Conservation (phyloP, 2,888 invertebrate genomes). For the Hypsopygia costalis region DNA sequence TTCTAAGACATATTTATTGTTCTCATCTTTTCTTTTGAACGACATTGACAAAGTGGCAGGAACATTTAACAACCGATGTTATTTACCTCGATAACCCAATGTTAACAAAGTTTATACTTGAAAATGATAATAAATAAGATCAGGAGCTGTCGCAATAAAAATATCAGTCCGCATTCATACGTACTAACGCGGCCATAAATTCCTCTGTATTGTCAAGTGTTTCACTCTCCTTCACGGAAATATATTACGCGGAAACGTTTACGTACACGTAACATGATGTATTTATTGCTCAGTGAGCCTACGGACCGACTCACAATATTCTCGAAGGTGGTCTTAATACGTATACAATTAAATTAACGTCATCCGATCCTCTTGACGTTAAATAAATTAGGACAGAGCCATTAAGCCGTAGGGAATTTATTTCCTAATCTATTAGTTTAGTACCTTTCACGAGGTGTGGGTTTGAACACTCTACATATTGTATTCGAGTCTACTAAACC, state of each 20-base stretch:
- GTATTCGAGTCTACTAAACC: constrained; percentile 23
- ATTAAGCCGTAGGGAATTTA: constrained; percentile 54
- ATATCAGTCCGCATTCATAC: constrained; percentile 23
- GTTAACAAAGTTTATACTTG: neutral
- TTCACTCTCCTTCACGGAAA: constrained; percentile 47
- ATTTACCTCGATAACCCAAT: constrained; percentile 5
- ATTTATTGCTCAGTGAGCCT: constrained; percentile 52
- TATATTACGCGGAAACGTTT: constrained; percentile 51
- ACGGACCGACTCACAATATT: constrained; percentile 40
- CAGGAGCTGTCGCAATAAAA: constrained; percentile 19
- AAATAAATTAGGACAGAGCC: constrained; percentile 61
- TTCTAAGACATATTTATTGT: constrained; percentile 8
- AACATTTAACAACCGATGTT: constrained; percentile 2
- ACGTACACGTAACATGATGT: constrained; percentile 46
- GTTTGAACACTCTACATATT: constrained; percentile 20
- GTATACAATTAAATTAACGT: constrained; percentile 65
- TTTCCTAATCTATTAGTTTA: constrained; percentile 52
- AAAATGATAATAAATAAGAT: constrained; percentile 14
- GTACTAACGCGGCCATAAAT: constrained; percentile 39
- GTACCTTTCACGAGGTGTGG: constrained; percentile 29
- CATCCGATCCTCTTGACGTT: constrained; percentile 56
- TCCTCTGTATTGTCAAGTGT: constrained; percentile 48
- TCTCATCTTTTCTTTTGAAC: constrained; percentile 1
- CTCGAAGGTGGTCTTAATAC: constrained; percentile 59
- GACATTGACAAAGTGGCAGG: constrained; percentile 6